Evolutionary conservation across 1,140 invertebrate genomes (phyloP), one percentile per base, ranked within the genome.

Genomic region (Akabosia matsudoensis): DNA sequence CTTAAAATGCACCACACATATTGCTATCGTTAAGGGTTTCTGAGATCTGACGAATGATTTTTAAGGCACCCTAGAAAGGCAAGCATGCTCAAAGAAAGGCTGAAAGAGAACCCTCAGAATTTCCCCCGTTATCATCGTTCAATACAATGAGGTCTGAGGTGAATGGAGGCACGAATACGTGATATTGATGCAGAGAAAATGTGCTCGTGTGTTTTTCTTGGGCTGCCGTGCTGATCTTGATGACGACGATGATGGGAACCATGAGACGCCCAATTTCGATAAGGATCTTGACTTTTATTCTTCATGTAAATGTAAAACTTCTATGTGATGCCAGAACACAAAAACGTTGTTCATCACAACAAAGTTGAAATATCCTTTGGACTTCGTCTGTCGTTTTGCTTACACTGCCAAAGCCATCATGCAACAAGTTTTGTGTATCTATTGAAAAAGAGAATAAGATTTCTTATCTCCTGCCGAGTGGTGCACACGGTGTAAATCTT

Each of bases 181-280:
- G 28, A 30, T 30, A 7, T 24, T 67, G 61, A 67, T 30, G 61
- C 14, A n/a, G n/a, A 30, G 61, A 3, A 30, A 30, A 67, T 1
- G 24, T 7, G 10, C 61, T 67, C 24, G 4, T 61, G n/a, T n/a
- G n/a, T n/a, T n/a, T n/a, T n/a, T n/a, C 24, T 61, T 24, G 14
- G 54, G 14, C 24, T 61, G 54, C 24, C 24, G 54, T 22, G 54
- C 24, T 61, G 54, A 61, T 61, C 14, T 16, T 61, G 54, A 61
- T 61, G 37, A 14, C 24, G 54, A 61, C 4, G 54, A 14, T 61
- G 54, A 61, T 14, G 54, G 24, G 54, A 30, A 67, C 31, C 26
- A 67, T 67, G 61, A 67, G 61, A 67, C 61, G 61, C 61, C 61
- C 61, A 67, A 30, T 67, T 24, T 67, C 61, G 61, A 67, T 67